Evolutionary conservation across 2,797 vertebrate genomes (phyloP).

Genomic region (Gallirallus australis): DNA sequence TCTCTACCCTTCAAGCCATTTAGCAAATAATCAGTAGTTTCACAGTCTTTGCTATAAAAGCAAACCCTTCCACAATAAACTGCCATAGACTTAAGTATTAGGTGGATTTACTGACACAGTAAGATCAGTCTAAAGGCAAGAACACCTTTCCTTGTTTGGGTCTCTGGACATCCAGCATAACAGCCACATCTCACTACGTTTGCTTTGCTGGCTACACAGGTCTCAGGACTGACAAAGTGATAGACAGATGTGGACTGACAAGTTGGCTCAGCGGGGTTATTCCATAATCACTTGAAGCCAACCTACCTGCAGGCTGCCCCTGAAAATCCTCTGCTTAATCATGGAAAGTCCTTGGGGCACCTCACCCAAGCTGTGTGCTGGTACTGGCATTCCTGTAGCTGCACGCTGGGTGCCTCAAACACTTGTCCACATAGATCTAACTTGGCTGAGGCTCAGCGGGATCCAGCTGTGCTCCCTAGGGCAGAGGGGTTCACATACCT

Average conservation of each 20-base stretch:
- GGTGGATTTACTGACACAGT: neutral
- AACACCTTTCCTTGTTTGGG: neutral
- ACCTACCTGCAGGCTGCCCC: neutral
- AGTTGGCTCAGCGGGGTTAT: neutral
- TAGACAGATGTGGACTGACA: neutral
- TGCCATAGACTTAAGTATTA: neutral
- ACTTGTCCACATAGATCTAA: neutral
- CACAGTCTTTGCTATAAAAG: neutral
- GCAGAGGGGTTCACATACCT: fast-evolving
- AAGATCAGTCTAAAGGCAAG: neutral
- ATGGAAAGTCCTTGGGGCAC: neutral
- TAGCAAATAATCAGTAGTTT: neutral
- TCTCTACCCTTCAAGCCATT: neutral
- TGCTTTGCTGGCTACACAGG: neutral
- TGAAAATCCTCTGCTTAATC: neutral
- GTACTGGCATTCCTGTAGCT: neutral
- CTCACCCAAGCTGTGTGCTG: neutral
- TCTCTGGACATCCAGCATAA: neutral
- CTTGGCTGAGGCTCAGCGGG: neutral
- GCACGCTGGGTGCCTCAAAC: neutral
- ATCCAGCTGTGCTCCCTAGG: neutral
- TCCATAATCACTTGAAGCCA: neutral
- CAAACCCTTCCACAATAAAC: neutral
- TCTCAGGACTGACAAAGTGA: neutral
- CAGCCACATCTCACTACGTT: neutral